Percentiles rank a stretch among this genome's conserved stretches.
Evolutionary conservation across 2,888 invertebrate species (phyloP).

Genomic region (Eutolmus rufibarbis): DNA sequence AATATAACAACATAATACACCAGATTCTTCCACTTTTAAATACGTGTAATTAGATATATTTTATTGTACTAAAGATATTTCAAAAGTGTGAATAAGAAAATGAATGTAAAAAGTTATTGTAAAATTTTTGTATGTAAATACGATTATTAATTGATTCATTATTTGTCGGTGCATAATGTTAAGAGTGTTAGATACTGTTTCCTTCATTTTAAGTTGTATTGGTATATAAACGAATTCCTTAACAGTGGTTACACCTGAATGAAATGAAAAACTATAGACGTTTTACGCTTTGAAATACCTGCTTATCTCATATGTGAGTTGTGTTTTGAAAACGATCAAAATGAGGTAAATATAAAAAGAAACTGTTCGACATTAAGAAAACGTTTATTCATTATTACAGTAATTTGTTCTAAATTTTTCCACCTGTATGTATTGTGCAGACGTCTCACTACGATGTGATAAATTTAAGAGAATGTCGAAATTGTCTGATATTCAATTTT

Average conservation of each 20-base stretch:
- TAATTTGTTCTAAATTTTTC: not conserved
- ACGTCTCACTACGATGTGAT: not conserved
- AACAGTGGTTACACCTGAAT: not conserved
- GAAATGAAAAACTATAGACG: not conserved
- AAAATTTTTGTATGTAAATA: conserved; percentile 38
- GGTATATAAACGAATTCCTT: not conserved
- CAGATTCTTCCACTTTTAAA: conserved; percentile 39
- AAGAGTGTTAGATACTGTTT: conserved; percentile 11
- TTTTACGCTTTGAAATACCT: not conserved
- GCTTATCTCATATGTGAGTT: not conserved
- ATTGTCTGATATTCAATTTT: not conserved
- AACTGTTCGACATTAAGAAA: not conserved
- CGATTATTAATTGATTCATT: conserved; percentile 34
- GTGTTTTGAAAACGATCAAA: not conserved
- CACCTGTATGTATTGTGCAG: not conserved
- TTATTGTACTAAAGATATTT: conserved; percentile 36
- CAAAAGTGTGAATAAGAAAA: conserved; percentile 33
- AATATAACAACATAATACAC: conserved; percentile 47
- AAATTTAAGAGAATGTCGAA: not conserved
- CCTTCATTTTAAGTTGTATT: not conserved
- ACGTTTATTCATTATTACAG: not conserved
- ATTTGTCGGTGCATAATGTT: conserved; percentile 34
- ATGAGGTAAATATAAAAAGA: not conserved
- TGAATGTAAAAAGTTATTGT: conserved; percentile 33
- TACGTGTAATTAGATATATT: conserved; percentile 32